These are phyloP conservation scores for Cariama cristata DNA, from an alignment of 2,113 vertebrate genomes.

Conservation along the genomic window DNA sequence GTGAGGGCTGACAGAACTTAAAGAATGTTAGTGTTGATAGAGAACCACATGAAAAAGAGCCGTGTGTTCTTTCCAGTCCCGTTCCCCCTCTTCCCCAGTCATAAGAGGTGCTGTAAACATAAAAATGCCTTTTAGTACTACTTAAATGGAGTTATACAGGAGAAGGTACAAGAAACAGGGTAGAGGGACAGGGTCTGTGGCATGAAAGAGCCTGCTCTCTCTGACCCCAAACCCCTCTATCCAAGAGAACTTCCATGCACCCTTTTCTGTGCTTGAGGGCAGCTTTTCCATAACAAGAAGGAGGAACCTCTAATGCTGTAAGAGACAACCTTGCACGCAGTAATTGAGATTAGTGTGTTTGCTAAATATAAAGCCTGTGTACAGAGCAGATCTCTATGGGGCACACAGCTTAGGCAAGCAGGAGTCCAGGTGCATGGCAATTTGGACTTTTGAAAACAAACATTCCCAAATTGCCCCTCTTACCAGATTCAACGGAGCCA, in stretches of 20 bases:
- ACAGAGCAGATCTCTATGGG: background rate
- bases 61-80: background rate
- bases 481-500: background rate
- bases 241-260: background rate
- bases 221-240: background rate
- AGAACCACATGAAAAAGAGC: background rate
- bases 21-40: background rate
- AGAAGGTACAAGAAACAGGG: background rate
- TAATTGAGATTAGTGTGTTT: constrained; percentile 22
- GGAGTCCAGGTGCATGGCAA: background rate
- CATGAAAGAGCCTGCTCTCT: background rate
- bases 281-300: background rate
- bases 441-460: constrained; percentile 27
- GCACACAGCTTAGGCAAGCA: background rate
- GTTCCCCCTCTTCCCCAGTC: background rate
- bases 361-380: background rate
- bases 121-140: background rate
- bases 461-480: background rate
- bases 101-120: background rate
- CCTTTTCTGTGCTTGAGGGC: background rate
- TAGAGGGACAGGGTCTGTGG: background rate
- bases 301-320: background rate
- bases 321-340: background rate
- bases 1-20: background rate
- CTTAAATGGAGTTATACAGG: background rate